Evolutionary conservation across 2,888 invertebrate genomes (phyloP).

Genomic region (Drosophila paranaensis): DNA sequence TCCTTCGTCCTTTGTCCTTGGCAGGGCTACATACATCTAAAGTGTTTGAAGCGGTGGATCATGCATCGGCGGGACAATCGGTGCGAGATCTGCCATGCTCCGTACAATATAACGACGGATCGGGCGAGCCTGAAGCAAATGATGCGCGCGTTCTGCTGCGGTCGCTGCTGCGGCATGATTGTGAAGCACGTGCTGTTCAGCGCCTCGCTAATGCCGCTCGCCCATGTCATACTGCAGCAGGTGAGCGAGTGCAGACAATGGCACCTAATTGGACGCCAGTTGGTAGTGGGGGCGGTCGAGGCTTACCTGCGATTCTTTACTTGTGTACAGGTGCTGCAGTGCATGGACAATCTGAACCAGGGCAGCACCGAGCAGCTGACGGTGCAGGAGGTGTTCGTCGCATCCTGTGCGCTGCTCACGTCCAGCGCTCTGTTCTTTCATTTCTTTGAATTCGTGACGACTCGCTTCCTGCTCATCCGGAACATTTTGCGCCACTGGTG

Average conservation of each 20-base stretch:
- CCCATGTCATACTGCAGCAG: conserved; percentile 81
- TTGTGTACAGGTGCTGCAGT: conserved; percentile 75
- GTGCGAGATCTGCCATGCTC: conserved; percentile 81
- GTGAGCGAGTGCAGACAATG: conserved; percentile 46
- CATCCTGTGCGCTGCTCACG: conserved; percentile 75
- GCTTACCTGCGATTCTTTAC: conserved; percentile 53
- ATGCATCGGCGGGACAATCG: conserved; percentile 75
- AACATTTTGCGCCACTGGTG: conserved; percentile 83
- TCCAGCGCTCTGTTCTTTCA: conserved; percentile 83
- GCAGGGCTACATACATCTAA: conserved; percentile 81
- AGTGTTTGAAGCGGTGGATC: conserved; percentile 83
- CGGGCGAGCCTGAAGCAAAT: conserved; percentile 70
- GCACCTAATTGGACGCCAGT: conserved; percentile 5
- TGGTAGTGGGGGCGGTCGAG: conserved; percentile 12
- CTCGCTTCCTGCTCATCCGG: conserved; percentile 76
- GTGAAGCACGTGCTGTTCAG: conserved; percentile 79
- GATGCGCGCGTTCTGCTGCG: conserved; percentile 77
- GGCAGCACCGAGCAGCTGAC: conserved; percentile 71
- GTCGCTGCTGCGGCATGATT: conserved; percentile 79
- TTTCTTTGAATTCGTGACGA: conserved; percentile 82
- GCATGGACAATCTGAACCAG: conserved; percentile 81
- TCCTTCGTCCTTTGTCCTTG: background rate
- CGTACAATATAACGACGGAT: conserved; percentile 70
- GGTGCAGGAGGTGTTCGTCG: conserved; percentile 70
- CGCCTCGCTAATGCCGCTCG: conserved; percentile 79